Evolutionary conservation across 2,113 vertebrate genomes (phyloP).

Genomic region (Pelmatolapia mariae): DNA sequence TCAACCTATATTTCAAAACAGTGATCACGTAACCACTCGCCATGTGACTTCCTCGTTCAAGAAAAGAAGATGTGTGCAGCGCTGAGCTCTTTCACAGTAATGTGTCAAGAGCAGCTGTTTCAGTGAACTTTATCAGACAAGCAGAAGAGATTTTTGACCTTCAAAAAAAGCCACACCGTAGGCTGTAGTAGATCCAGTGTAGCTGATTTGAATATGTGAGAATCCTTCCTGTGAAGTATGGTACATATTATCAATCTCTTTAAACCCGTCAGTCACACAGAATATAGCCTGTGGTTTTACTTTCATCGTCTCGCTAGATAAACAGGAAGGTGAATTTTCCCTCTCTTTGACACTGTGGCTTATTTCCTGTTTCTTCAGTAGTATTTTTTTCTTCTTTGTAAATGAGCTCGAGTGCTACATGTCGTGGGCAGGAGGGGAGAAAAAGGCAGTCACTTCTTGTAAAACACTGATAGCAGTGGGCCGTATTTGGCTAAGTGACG

Average conservation of each 20-base stretch:
- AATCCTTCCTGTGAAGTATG: not conserved
- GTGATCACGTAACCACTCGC: not conserved
- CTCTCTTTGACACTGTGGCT: constrained; percentile 63
- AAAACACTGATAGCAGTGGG: constrained; percentile 62
- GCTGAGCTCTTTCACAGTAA: not conserved
- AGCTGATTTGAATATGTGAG: not conserved
- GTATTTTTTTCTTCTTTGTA: constrained; percentile 64
- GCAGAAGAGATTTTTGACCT: not conserved
- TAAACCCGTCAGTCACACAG: not conserved
- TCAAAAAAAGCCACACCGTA: not conserved
- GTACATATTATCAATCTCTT: not conserved
- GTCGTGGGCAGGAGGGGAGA: constrained; percentile 59
- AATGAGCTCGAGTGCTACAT: constrained; percentile 27
- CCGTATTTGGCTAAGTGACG: constrained; percentile 69
- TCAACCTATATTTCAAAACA: not conserved
- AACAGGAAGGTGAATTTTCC: constrained; percentile 86
- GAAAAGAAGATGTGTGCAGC: not conserved
- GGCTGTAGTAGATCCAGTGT: not conserved
- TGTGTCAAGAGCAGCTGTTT: not conserved
- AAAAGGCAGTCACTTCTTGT: constrained; percentile 71
- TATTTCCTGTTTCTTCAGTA: constrained; percentile 80
- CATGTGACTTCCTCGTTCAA: not conserved
- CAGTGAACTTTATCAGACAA: constrained; percentile 25
- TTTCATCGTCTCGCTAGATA: constrained; percentile 60
- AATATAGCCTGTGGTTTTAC: constrained; percentile 53